These are phyloP conservation scores for Drosophila murphyi DNA, from an alignment of 1,140 invertebrate species.

Conservation along the genomic window DNA sequence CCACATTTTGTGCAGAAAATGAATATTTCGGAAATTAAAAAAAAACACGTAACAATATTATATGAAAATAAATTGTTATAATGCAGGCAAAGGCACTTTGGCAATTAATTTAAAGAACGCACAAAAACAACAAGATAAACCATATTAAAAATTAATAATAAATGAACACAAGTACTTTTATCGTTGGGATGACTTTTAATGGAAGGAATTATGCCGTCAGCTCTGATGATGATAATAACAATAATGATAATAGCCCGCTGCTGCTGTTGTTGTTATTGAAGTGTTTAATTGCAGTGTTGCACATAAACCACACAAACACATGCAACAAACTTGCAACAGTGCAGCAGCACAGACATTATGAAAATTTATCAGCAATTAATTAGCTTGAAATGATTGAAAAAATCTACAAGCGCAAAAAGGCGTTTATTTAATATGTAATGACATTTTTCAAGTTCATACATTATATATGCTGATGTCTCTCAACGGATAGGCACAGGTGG, in stretches of 20 bases:
- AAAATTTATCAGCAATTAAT: conserved; percentile 54
- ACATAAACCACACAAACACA: conserved; percentile 43
- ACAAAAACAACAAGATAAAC: not conserved
- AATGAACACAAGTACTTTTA: conserved; percentile 19
- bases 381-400: conserved; percentile 34
- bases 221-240: conserved; percentile 20
- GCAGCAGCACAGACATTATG: not conserved
- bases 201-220: conserved; percentile 16
- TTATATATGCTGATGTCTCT: conserved; percentile 13
- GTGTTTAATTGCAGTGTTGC: conserved; percentile 64
- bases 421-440: conserved; percentile 34
- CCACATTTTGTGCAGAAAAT: too few relatives aligned
- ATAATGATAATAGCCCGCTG: conserved; percentile 22
- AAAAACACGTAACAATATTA: conserved; percentile 44
- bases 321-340: conserved; percentile 13
- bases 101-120: conserved; percentile 65
- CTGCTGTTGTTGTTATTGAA: conserved; percentile 17
- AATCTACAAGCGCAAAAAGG: not conserved
- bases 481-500: not conserved
- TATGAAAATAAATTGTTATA: conserved; percentile 70
- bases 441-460: conserved; percentile 33
- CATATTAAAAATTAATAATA: conserved; percentile 28
- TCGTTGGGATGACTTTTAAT: conserved; percentile 10
- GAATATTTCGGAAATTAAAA: conserved; percentile 38
- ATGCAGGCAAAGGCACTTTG: conserved; percentile 47